phyloP scores from a whole-genome alignment of 2,113 vertebrate species.

The Ceratotherium simum region DNA sequence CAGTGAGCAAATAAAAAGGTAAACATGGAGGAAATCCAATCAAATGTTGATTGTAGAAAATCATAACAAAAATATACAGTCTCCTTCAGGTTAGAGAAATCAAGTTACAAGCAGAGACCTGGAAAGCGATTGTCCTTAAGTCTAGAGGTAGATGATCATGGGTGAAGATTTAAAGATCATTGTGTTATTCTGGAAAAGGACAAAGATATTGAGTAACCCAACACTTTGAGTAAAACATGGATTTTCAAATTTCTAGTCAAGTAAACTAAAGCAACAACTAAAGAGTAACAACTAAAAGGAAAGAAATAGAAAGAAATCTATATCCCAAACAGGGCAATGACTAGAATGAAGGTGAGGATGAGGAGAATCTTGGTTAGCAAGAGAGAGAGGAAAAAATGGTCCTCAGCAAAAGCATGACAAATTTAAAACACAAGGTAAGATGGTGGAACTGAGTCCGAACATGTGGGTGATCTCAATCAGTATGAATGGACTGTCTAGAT shows the following conservation, averaged over 20 bases:
- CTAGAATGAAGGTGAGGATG: neutral
- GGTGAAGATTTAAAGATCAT: neutral
- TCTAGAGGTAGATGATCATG: neutral
- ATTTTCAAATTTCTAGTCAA: neutral
- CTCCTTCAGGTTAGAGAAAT: neutral
- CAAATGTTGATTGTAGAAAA: neutral
- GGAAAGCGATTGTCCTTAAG: neutral
- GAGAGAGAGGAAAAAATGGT: neutral
- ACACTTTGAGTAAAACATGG: neutral
- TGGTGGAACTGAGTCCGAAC: neutral
- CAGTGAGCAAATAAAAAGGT: neutral
- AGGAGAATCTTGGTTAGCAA: neutral
- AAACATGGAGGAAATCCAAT: neutral
- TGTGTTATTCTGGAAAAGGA: neutral
- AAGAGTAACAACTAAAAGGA: neutral
- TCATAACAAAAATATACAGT: neutral
- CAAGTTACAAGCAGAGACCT: neutral
- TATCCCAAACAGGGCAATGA: neutral
- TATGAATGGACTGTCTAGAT: neutral
- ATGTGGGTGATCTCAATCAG: neutral
- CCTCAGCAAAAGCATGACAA: neutral
- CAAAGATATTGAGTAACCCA: neutral
- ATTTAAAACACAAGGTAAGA: neutral
- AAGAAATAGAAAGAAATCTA: neutral
- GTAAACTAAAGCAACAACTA: neutral